Evolutionary conservation across 1,140 invertebrate species (phyloP), one percentile per base, ranked within the genome.

Genomic region (Neodiprion fabricii): DNA sequence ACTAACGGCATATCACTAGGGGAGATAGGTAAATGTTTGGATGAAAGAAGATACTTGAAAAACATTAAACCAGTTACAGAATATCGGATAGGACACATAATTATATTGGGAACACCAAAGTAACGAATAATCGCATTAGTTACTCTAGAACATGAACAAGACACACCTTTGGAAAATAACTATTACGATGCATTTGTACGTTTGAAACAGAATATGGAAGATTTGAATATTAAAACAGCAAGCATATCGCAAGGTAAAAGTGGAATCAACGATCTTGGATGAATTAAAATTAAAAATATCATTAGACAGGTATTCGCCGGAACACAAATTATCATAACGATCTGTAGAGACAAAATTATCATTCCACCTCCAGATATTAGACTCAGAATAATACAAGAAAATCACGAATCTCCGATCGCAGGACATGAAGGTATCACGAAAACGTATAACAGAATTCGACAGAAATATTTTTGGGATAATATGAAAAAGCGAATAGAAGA

Each of bases 351-450:
- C 9, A 9, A 71, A 73, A 40, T 73, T 2, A 72, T 70, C 12
- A 72, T 70, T 69, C 50, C 75, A 40, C 23, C 48, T 5, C 14
- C 69, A 1, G 68, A 76, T 53, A 12, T 28, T 3, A 17, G 72
- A 48, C 9, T 65, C 12, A 74, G 21, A 14, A 66, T 76, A 9
- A 40, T 40, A 40, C 28, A 40, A 40, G 2, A 40, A 40, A 40
- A 40, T 40, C 28, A 40, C 28, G 2, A 76, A 50, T 70, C 68
- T 1, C 50, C 77, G 48, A 67, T 73, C 10, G 76, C 71, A n/a
- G 76, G 78, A 12, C 80, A 81, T 72, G 69, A 68, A 70, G 79
- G 80, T 11, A 74, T 75, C 4, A 73, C 67, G 21, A 76, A 77
- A 76, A 77, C 71, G 1, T 76, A 76, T 49, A 67, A 74, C 72